phyloP scores from a whole-genome alignment of 2,797 vertebrate genomes.

The Mormyrops attenuatus region DNA sequence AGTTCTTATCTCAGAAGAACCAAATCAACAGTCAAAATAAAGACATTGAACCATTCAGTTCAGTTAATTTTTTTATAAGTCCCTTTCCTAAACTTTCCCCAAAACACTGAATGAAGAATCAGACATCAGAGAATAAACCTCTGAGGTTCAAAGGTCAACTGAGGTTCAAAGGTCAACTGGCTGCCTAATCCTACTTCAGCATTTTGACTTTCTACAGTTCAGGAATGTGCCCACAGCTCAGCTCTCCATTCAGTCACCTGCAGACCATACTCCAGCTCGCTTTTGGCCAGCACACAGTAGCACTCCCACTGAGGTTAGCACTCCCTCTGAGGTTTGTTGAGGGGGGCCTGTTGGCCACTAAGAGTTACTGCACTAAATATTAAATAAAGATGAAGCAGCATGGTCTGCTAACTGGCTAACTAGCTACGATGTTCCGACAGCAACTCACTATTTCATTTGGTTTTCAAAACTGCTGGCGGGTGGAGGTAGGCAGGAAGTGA shows the following conservation, averaged over 20 bases:
- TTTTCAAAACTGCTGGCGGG: background rate
- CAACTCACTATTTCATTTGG: background rate
- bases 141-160: background rate
- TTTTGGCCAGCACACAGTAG: background rate
- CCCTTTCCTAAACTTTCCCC: background rate
- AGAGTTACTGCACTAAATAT: background rate
- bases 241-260: background rate
- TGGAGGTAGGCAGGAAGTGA: background rate
- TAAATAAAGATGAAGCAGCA: background rate
- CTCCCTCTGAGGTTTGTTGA: background rate
- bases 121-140: too few species aligned
- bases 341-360: background rate
- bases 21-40: background rate
- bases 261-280: background rate
- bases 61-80: background rate
- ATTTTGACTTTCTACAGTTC: background rate
- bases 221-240: background rate
- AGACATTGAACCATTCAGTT: background rate
- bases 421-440: background rate
- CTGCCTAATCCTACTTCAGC: background rate
- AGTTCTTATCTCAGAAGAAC: background rate
- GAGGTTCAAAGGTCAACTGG: background rate
- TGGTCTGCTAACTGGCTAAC: background rate
- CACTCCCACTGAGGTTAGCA: background rate
- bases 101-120: background rate